Conservation (phyloP, 2,888 invertebrate species). For the Athalia circularis region DNA sequence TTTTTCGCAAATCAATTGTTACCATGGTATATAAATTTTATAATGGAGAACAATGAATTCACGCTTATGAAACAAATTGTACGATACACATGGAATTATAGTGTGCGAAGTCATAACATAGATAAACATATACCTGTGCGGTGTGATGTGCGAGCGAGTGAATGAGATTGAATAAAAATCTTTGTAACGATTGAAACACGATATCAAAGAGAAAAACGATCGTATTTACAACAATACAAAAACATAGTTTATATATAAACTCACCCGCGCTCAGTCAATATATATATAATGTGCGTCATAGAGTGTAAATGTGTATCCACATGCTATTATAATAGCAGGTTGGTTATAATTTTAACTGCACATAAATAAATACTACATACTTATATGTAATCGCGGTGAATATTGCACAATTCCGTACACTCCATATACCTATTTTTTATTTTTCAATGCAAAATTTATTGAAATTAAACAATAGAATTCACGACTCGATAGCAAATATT, state of each 20-base stretch:
- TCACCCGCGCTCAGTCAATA: not conserved
- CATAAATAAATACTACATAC: too few relatives aligned
- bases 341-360: too few relatives aligned
- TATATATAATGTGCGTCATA: not conserved
- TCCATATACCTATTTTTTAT: too few relatives aligned
- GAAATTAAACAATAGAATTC: too few relatives aligned
- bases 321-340: too few relatives aligned
- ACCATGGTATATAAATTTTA: too few relatives aligned
- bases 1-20: too few relatives aligned
- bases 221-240: constrained; percentile 11
- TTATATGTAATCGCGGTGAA: too few relatives aligned
- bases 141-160: not conserved
- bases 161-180: constrained; percentile 1
- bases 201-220: not conserved
- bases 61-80: constrained; percentile 5
- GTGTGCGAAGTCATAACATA: not conserved
- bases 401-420: too few relatives aligned
- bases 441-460: too few relatives aligned
- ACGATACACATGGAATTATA: not conserved
- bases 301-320: not conserved
- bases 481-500: too few relatives aligned
- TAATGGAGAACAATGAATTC: not conserved
- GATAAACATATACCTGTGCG: not conserved
- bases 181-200: not conserved
- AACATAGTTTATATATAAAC: not conserved